These are phyloP conservation scores for Etheostoma cragini DNA, from an alignment of 2,113 vertebrate genomes.

Conservation along the genomic window DNA sequence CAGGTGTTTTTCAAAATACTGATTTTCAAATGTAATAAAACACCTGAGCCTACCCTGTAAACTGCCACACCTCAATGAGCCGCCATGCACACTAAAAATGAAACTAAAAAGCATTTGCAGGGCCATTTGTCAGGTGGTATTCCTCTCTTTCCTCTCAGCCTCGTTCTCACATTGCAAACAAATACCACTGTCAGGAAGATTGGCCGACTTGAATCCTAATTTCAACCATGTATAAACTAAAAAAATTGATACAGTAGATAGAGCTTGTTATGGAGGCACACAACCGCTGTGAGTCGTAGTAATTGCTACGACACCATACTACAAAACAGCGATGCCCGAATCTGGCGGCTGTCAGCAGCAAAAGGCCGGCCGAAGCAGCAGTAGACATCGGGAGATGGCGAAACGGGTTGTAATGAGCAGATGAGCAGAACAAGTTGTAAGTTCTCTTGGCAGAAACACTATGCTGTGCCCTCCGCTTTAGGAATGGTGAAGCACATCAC, in stretches of 20 bases:
- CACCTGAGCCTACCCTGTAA: background rate
- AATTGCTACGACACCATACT: too few species aligned
- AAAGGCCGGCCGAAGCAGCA: too few species aligned
- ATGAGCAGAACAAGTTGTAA: too few species aligned
- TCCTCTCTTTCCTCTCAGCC: background rate
- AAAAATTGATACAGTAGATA: too few species aligned
- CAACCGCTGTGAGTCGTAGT: too few species aligned
- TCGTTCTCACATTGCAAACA: background rate
- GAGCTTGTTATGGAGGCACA: too few species aligned
- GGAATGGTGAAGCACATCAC: constrained; percentile 96
- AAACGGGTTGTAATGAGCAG: too few species aligned
- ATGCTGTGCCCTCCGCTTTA: constrained; percentile 63
- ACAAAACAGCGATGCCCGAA: too few species aligned
- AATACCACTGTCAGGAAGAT: too few species aligned
- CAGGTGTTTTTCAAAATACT: background rate
- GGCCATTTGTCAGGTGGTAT: background rate
- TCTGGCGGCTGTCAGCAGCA: too few species aligned
- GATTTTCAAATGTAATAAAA: background rate
- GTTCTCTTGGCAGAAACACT: background rate
- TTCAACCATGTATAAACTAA: background rate
- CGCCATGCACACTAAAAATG: background rate
- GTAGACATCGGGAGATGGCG: too few species aligned
- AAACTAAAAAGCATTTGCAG: too few species aligned
- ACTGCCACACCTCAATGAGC: background rate
- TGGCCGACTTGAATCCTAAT: background rate